Conservation (phyloP, 2,797 vertebrate species). For the Spinibarbus caldwelli region DNA sequence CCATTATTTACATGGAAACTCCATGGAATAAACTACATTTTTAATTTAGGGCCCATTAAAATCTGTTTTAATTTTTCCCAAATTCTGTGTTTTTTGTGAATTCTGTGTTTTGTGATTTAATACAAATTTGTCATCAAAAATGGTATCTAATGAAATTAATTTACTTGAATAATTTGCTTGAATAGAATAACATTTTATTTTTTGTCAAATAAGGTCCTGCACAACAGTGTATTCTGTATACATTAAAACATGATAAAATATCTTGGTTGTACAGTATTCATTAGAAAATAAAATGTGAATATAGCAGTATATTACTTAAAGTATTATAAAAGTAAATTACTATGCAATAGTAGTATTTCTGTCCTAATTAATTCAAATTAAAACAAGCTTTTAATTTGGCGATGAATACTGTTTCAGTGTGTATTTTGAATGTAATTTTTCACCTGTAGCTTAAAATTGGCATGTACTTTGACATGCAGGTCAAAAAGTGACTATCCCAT, state of each 20-base stretch:
- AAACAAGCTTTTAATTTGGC: background rate
- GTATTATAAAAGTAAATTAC: background rate
- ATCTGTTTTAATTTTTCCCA: background rate
- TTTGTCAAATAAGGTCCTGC: background rate
- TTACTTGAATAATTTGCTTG: background rate
- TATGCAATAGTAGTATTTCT: background rate
- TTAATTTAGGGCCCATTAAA: background rate
- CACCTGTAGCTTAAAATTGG: background rate
- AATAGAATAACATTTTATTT: background rate
- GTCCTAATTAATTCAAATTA: background rate
- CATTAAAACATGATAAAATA: background rate
- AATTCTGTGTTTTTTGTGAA: background rate
- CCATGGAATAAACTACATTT: background rate
- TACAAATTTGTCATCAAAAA: background rate
- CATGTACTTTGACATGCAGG: background rate
- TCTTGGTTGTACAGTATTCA: background rate
- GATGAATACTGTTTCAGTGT: background rate
- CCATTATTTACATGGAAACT: background rate
- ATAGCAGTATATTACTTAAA: background rate
- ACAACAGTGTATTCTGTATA: background rate
- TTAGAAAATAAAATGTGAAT: background rate
- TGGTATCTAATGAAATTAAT: background rate
- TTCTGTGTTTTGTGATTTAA: background rate
- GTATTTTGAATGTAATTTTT: background rate
- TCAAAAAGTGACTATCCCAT: background rate